Evolutionary conservation across 1,140 invertebrate genomes (phyloP), one percentile per base, ranked within the genome.

Genomic region (Cydia pomonella): DNA sequence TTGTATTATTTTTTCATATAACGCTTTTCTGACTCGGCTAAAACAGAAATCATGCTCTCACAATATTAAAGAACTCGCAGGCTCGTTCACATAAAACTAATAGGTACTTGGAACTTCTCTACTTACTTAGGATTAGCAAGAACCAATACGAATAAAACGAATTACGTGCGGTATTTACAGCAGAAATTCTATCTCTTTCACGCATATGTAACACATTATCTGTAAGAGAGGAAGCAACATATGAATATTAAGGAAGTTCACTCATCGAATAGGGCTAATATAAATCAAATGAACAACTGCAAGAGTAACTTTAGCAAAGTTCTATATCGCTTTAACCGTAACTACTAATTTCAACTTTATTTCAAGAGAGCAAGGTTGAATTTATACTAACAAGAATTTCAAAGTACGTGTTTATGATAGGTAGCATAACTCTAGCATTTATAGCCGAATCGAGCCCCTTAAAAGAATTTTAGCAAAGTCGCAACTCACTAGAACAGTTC

Each of bases 261-360:
- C 21, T 59, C 53, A 59, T 59, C 21, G 53, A 59, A 59, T 2
- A 59, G 53, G 21, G 7, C 53, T 59, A 59, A 59, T 6, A 59
- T 59, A 59, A 59, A 59, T 23, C 53, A 59, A 59, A 59, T 59
- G 53, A 59, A 59, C 53, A 59, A 59, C 53, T 59, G 18, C 0
- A 23, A 23, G 53, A 18, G 21, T 23, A 59, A 59, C 18, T 23
- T 59, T 59, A 23, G 18, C 16, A 59, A 59, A 10, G 53, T 10
- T 12, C 7, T 59, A 59, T 59, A 10, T 59, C 53, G 21, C 53
- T 23, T 59, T 12, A 23, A 12, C 18, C 0, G 18, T 7, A 23
- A 2, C 21, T 53, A 7, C 50, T 10, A 59, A 3, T 23, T 21
- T 21, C 6, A 23, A 23, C 53, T 23, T 21, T 23, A 59, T 10